Evolutionary conservation across 2,797 vertebrate species (phyloP), one percentile per base, ranked within the genome.

Genomic region (Gephyroberyx darwinii): DNA sequence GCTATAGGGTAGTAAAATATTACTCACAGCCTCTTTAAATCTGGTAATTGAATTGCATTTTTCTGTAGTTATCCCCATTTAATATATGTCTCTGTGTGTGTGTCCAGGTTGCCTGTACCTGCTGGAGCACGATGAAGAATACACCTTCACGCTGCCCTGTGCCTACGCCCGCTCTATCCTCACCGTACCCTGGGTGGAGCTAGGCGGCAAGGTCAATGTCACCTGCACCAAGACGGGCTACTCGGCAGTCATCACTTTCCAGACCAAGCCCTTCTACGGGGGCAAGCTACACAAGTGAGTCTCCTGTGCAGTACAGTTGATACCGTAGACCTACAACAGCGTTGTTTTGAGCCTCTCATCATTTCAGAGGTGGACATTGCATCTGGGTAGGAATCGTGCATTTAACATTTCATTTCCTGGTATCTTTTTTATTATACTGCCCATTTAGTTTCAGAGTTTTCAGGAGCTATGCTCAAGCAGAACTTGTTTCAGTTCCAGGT

Each of bases 241-340:
- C 90, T 97, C 96, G 0, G 97, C 98, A 12, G 91, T 95, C 91
- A 97, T 99, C 94, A 99, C 96, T 55, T 99, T 99, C 78, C 98
- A 99, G 85, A 99, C 98, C 2, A 99, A 99, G 80, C 98, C 98
- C 0, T 99, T 99, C 83, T 99, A 99, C 0, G 98, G 98, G 16
- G 98, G 98, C 74, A 99, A 96, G 85, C 85, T 99, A 55, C 98
- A 99, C 93, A 96, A 96, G 98, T 98, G 89, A 78, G 86, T 79
- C 19, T 30, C 19, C 43, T 5, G 4, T 6, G 0, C 16, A 16
- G 10, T 31, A 35, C 33, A 17, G 9, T 6, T 52, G 12, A 20
- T 52, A 10, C 22, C 20, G 1, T 6, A 1, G 5, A 48, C 26
- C 26, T 26, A 26, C 26, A 26, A 26, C 26, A 1, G 22, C 22